phyloP scores from a whole-genome alignment of 2,888 invertebrate species.

The Netelia fuscicornis region DNA sequence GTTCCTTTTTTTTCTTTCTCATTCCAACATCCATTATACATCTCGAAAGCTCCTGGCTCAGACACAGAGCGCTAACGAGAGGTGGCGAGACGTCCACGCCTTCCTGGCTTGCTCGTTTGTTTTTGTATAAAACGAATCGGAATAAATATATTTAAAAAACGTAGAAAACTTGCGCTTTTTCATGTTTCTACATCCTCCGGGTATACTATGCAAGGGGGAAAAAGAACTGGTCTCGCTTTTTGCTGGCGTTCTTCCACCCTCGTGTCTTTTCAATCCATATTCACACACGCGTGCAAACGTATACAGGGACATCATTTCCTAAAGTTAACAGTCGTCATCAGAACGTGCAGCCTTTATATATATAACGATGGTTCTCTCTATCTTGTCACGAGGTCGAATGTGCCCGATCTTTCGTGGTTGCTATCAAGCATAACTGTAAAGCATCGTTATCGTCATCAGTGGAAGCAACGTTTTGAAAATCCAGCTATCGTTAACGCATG shows the following conservation, averaged over 20 bases:
- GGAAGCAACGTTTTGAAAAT: conserved; percentile 40
- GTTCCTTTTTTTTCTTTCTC: background rate
- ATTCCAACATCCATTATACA: conserved; percentile 11
- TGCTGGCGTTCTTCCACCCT: conserved; percentile 9
- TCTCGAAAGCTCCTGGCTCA: conserved; percentile 23
- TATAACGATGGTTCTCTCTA: conserved; percentile 10
- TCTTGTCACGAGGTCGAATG: conserved; percentile 14
- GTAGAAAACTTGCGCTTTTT: conserved; percentile 9
- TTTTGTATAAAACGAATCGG: background rate
- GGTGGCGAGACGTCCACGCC: background rate
- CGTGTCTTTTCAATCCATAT: conserved; percentile 5
- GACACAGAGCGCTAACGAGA: conserved; percentile 46
- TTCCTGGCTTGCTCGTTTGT: conserved; percentile 11
- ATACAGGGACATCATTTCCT: background rate
- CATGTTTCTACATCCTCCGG: background rate
- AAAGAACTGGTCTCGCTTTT: conserved; percentile 6
- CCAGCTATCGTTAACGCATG: conserved; percentile 36
- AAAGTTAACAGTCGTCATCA: conserved; percentile 23
- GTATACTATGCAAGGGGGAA: background rate
- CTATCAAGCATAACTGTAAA: background rate
- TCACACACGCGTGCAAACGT: background rate
- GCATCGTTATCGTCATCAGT: conserved; percentile 54
- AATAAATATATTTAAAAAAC: conserved; percentile 4
- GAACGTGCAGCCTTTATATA: background rate
- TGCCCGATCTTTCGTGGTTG: conserved; percentile 12